phyloP scores from a whole-genome alignment of 2,113 vertebrate genomes.

The Scalopus aquaticus region DNA sequence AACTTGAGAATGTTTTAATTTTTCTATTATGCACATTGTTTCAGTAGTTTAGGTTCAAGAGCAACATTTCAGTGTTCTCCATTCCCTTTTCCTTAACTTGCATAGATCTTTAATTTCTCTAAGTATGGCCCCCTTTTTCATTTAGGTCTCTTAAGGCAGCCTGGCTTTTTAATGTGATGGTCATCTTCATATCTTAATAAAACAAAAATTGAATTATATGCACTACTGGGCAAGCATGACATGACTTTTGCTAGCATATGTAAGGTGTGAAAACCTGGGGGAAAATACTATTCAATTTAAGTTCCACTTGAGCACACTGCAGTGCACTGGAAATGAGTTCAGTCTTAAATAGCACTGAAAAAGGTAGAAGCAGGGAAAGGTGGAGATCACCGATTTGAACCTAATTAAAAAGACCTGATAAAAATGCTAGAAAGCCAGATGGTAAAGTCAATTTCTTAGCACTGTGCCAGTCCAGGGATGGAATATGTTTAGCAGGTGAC shows the following conservation, averaged over 20 bases:
- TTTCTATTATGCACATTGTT: not conserved
- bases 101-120: slow-evolving; percentile 68
- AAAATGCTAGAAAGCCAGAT: slow-evolving; percentile 84
- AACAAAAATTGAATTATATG: slow-evolving; percentile 87
- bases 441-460: slow-evolving; percentile 83
- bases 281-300: slow-evolving; percentile 80
- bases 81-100: slow-evolving; percentile 32
- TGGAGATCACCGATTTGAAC: slow-evolving; percentile 84
- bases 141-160: slow-evolving; percentile 58
- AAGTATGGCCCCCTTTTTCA: slow-evolving; percentile 64
- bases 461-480: slow-evolving; percentile 70
- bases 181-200: slow-evolving; percentile 86
- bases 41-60: slow-evolving; percentile 42
- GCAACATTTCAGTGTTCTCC: not conserved
- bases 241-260: slow-evolving; percentile 82
- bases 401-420: slow-evolving; percentile 86
- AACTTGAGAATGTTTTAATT: slow-evolving; percentile 44
- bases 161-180: slow-evolving; percentile 75
- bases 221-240: slow-evolving; percentile 80
- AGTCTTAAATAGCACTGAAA: slow-evolving; percentile 70
- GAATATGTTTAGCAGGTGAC: slow-evolving; percentile 81
- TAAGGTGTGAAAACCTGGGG: slow-evolving; percentile 82
- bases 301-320: slow-evolving; percentile 81
- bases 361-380: slow-evolving; percentile 79
- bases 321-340: slow-evolving; percentile 77